Evolutionary conservation across 2,888 invertebrate genomes (phyloP), one percentile per base, ranked within the genome.

Genomic region (Pterostichus madidus): DNA sequence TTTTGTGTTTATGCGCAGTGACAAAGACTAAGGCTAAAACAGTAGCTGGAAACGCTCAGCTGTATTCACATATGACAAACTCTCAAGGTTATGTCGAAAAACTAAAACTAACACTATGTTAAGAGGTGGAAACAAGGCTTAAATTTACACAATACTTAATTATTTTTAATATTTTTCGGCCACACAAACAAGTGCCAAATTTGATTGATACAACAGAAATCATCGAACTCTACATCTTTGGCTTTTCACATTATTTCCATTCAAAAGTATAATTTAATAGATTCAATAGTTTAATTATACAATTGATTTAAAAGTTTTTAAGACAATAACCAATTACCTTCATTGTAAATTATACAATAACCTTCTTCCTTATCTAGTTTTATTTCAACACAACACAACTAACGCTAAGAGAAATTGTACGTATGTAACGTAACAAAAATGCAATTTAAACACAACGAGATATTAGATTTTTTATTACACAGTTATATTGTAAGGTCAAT

Each of bases 361-460:
- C 7, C 44, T 44, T 13, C 68, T 68, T 68, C 68, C 68, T 8
- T 68, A 64, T 10, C 44, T 61, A 32, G 44, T 39, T 68, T 68
- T 68, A 68, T 39, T 68, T 68, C 0, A 68, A 24, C 13, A 68
- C 17, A 35, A 68, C 17, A 68, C 61, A 61, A 35, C 44, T 68
- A 68, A 44, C 44, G 68, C 68, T 68, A 76, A 56, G 76, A 76
- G 35, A 59, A 59, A 17, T 11, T 64, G 15, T 68, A 68, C 44
- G 56, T 59, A 77, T 24, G 24, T 49, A 31, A 64, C 17, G 46
- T 49, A 75, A 75, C 31, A 35, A 68, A 80, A 71, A 53, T 56
- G 80, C 68, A 80, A 80, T 73, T 80, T 53, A 39, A 71, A 71
- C 80, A 80, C 80, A 80, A 80, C 80, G 80, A 80, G 10, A 73